Evolutionary conservation across 2,113 vertebrate genomes (phyloP), one percentile per base, ranked within the genome.

Genomic region (Melanerpes formicivorus): DNA sequence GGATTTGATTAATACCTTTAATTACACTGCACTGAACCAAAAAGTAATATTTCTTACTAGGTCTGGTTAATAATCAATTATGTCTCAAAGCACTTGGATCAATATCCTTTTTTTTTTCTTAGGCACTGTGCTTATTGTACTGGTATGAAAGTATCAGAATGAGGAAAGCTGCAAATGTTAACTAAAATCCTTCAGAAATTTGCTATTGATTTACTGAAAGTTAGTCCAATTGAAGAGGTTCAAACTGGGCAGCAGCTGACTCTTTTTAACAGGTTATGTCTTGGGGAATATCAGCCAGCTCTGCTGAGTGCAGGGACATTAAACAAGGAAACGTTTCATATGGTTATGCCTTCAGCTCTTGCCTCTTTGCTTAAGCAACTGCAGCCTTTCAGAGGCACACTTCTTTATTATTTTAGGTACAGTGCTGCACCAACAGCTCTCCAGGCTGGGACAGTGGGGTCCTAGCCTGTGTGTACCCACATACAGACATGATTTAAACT

Each of bases 1-100:
- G 70, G n/a, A n/a, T 40, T 90, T 96, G 96, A 96, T 95, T 94
- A 95, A 96, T 96, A 90, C 62, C 85, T 59, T 90, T 96, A 95
- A 96, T 93, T 93, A 91, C n/a, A 81, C 73, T 86, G 77, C 80
- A 42, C 73, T 86, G 92, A 65, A 93, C 88, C 50, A 64, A 79
- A 86, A 14, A 58, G n/a, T 86, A 86, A 71, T 95, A 96, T 95
- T 94, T 96, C 88, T 94, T 95, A 64, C 65, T 71, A 80, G 6
- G 60, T 88, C 15, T 66, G 4, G 10, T 94, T 96, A 95, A 93
- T 90, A 90, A 95, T 84, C 93, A 88, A 70, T 93, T 96, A 91
- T 79, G 80, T 91, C 92, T 93, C 88, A 75, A 93, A 94, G 86
- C 73, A 86, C 42, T 75, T 62, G 83, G 93, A 94, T 96, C 92